A percentile compares a stretch with the other conserved stretches of the same genome.
Evolutionary conservation across 2,888 invertebrate species (phyloP).

Genomic region (Volucella bombylans): DNA sequence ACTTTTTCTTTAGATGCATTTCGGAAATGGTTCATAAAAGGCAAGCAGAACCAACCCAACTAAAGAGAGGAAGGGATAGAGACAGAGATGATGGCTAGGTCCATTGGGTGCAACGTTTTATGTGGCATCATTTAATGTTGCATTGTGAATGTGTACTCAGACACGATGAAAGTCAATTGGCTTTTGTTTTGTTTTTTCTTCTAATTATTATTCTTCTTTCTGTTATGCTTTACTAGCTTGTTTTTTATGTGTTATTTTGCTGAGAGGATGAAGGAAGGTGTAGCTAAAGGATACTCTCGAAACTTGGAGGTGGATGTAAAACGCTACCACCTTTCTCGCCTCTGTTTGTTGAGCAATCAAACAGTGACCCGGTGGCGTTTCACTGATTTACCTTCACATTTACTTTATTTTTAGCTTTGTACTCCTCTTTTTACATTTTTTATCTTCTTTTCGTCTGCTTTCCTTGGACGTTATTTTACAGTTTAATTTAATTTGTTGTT

Average conservation of each 20-base stretch:
- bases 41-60: constrained; percentile 35
- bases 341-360: constrained; percentile 43
- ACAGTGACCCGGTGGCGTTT: constrained; percentile 54
- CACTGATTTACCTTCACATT: constrained; percentile 59
- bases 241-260: constrained; percentile 36
- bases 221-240: constrained; percentile 10
- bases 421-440: not conserved
- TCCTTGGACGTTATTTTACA: constrained; percentile 1
- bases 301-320: constrained; percentile 18
- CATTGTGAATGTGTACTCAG: constrained; percentile 12
- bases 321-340: constrained; percentile 41
- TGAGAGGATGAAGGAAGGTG: not conserved
- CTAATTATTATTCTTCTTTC: constrained; percentile 13
- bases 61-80: not conserved
- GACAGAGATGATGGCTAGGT: constrained; percentile 22
- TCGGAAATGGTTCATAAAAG: constrained; percentile 50
- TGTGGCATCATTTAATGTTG: constrained; percentile 25
- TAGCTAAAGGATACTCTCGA: constrained; percentile 3
- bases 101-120: constrained; percentile 38
- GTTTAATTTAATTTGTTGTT: constrained; percentile 50
- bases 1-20: constrained; percentile 29
- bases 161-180: constrained; percentile 64
- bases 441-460: constrained; percentile 12
- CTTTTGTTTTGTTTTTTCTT: constrained; percentile 28
- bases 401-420: constrained; percentile 17